Evolutionary conservation across 2,797 vertebrate species (phyloP).

Genomic region (Spea hammondii): DNA sequence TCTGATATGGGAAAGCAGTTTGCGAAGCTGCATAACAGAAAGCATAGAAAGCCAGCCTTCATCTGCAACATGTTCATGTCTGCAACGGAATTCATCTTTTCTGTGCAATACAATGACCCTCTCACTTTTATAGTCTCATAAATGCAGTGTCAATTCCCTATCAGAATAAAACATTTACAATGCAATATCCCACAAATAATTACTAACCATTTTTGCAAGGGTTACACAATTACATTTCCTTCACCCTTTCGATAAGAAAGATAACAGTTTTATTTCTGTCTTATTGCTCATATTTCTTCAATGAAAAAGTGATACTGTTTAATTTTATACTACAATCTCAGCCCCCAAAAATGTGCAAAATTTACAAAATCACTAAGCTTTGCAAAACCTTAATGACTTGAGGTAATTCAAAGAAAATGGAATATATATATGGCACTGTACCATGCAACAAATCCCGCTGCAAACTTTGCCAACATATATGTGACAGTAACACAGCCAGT

Average conservation of each 20-base stretch:
- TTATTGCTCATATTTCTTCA: constrained; percentile 3
- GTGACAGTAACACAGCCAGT: too few relatives aligned
- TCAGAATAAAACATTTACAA: constrained; percentile 19
- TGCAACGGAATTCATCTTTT: neutral
- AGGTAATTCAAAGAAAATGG: too few relatives aligned
- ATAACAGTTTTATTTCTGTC: constrained; percentile 1
- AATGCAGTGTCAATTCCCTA: constrained; percentile 6
- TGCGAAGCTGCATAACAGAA: neutral
- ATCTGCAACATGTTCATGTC: constrained; percentile 3
- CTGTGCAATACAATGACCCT: neutral
- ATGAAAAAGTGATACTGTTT: too few relatives aligned
- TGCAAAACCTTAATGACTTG: too few relatives aligned
- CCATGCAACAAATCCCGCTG: too few relatives aligned
- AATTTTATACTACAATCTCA: too few relatives aligned
- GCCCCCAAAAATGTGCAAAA: too few relatives aligned
- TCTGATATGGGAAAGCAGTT: neutral
- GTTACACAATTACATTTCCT: neutral
- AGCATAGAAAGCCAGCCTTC: neutral
- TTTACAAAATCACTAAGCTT: too few relatives aligned
- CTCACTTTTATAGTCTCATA: constrained; percentile 17
- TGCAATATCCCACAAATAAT: neutral
- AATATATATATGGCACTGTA: too few relatives aligned
- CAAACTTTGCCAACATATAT: too few relatives aligned
- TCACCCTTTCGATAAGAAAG: too few relatives aligned
- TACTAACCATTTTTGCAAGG: neutral